Conservation (phyloP, 2,888 invertebrate genomes). For the Pocota personata region DNA sequence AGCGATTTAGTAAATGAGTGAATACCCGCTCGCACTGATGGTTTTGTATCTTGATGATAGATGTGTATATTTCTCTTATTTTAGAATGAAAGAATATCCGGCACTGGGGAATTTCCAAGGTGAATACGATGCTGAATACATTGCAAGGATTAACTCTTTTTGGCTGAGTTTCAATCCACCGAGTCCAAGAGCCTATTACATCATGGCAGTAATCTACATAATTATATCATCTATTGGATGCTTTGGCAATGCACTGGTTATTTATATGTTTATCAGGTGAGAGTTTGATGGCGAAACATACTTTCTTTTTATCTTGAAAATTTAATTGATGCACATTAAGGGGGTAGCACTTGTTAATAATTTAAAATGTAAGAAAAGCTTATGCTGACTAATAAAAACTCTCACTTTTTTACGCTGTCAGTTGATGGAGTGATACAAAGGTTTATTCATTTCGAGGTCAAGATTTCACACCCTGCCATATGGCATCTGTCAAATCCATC, state of each 20-base stretch:
- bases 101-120: slow-evolving; percentile 77
- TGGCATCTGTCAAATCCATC: too few relatives aligned
- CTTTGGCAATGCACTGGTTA: slow-evolving; percentile 88
- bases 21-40: background rate
- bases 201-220: slow-evolving; percentile 86
- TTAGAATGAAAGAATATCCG: slow-evolving; percentile 59
- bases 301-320: too few relatives aligned
- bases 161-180: slow-evolving; percentile 90
- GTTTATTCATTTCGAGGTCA: too few relatives aligned
- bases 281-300: too few relatives aligned
- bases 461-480: too few relatives aligned
- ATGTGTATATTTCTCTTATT: background rate
- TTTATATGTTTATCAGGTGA: slow-evolving; percentile 89
- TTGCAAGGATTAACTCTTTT: slow-evolving; percentile 86
- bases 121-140: slow-evolving; percentile 78
- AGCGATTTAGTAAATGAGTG: background rate
- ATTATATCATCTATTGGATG: slow-evolving; percentile 87
- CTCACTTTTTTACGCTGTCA: too few relatives aligned
- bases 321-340: background rate
- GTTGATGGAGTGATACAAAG: too few relatives aligned
- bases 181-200: slow-evolving; percentile 84
- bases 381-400: too few relatives aligned
- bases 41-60: background rate
- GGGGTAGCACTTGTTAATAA: too few relatives aligned
- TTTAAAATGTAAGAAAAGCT: too few relatives aligned